phyloP scores from a whole-genome alignment of 1,140 invertebrate genomes.

The Drosophila busckii region DNA sequence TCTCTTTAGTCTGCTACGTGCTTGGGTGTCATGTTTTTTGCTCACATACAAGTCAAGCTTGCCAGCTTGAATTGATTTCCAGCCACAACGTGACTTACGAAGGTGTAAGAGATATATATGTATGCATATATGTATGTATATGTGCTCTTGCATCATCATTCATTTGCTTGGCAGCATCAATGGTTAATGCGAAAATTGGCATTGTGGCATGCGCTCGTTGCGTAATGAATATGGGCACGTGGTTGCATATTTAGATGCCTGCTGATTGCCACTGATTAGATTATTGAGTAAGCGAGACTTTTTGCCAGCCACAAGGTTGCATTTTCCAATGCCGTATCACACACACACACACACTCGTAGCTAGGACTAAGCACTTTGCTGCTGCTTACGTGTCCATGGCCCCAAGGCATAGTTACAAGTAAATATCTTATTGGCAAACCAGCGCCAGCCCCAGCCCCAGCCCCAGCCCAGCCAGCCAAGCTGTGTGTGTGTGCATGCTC shows the following conservation, averaged over 20 bases:
- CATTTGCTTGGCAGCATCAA: constrained; percentile 54
- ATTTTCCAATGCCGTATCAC: constrained; percentile 17
- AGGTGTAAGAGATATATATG: constrained; percentile 4
- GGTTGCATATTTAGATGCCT: constrained; percentile 57
- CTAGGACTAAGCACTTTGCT: too few species aligned
- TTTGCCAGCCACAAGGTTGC: too few species aligned
- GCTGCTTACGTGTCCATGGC: too few species aligned
- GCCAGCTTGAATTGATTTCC: constrained; percentile 43
- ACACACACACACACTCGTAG: background rate
- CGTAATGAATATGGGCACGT: constrained; percentile 63
- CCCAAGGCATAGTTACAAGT: too few species aligned
- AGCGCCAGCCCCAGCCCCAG: background rate
- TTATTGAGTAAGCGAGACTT: constrained; percentile 28
- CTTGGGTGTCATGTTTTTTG: constrained; percentile 16
- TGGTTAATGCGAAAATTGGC: constrained; percentile 68
- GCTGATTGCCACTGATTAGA: constrained; percentile 50
- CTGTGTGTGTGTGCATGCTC: too few species aligned
- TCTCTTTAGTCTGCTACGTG: too few species aligned
- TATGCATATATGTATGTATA: background rate
- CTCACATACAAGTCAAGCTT: too few species aligned
- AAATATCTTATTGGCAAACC: too few species aligned
- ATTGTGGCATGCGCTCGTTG: constrained; percentile 51
- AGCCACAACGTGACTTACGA: constrained; percentile 28
- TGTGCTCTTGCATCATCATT: constrained; percentile 48
- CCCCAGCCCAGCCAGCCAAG: too few species aligned